Evolutionary conservation across 2,797 vertebrate genomes (phyloP), one percentile per base, ranked within the genome.

Genomic region (Lutjanus argentimaculatus): DNA sequence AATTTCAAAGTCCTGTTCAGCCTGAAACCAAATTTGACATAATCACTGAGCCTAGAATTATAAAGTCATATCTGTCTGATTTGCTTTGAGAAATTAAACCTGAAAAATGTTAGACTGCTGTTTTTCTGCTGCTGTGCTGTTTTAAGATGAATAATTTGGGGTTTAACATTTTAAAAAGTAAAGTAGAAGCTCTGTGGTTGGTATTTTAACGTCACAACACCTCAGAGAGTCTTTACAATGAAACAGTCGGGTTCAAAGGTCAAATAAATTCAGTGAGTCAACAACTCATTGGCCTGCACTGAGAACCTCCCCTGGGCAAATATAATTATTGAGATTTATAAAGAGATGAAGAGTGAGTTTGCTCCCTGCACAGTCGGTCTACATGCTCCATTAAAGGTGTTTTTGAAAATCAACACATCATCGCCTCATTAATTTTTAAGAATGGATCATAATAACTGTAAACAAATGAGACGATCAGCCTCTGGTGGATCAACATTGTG

Each of bases 1-100:
- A 75, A 77, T 13, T 21, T 80, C 48, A 59, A 79, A 71, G 48
- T 72, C 69, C 53, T 10, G 3, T 53, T 72, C 36, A 48, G 75
- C 69, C 71, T 36, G 53, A 64, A 78, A 58, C 48, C 52, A 67
- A 40, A 70, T 43, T 8, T 30, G 67, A 70, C 77, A 66, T 49
- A 67, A 76, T 87, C 72, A 19, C 77, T 8, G 72, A 72, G 62
- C 36, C 25, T 0, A 10, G 72, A 69, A n/a, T 69, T 30, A 48
- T 21, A 5, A 70, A 56, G 68, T 16, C 53, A 0, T 13, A 22
- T 72, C 67, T 30, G 72, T 68, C 77, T 55, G 42, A 51, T 65
- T 21, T 19, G 5, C 15, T 62, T 57, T 62, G 8, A 17, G 4
- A 55, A 75, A 56, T 57, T 43, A n/a, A 21, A 58, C 21, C 48